These are phyloP conservation scores for Drosophila picticornis DNA, from an alignment of 2,888 invertebrate genomes.

Conservation along the genomic window DNA sequence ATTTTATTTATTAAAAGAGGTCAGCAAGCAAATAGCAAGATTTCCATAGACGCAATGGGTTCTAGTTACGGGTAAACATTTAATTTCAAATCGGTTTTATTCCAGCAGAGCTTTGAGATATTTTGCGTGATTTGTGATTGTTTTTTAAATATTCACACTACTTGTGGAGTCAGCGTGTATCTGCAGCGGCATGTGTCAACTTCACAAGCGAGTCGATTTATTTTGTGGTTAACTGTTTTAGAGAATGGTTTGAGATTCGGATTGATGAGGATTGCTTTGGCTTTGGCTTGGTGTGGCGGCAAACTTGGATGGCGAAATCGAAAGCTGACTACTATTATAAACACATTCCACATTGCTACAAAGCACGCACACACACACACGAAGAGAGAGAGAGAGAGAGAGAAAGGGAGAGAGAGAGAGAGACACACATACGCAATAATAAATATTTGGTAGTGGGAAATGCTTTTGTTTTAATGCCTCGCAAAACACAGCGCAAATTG, in stretches of 20 bases:
- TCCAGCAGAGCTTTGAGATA: not conserved
- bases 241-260: not conserved
- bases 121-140: not conserved
- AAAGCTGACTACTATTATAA: conserved; percentile 67
- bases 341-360: conserved; percentile 67
- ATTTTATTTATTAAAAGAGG: not conserved
- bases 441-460: conserved; percentile 75
- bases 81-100: not conserved
- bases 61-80: not conserved
- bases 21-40: not conserved
- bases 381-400: not conserved
- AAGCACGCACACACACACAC: conserved; percentile 1
- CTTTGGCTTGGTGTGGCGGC: conserved; percentile 33
- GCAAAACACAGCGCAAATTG: conserved; percentile 80
- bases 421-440: conserved; percentile 48
- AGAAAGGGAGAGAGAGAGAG: not conserved
- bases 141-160: not conserved
- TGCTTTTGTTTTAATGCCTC: conserved; percentile 80
- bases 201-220: conserved; percentile 17
- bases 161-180: not conserved
- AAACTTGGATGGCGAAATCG: conserved; percentile 42
- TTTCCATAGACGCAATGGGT: not conserved
- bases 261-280: not conserved
- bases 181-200: conserved; percentile 17
- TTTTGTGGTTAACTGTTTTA: conserved; percentile 27